A percentile compares a stretch with the other conserved stretches of the same genome.
These are phyloP conservation scores for Zosterops borbonicus DNA, from an alignment of 2,113 vertebrate genomes.

Conservation along the genomic window DNA sequence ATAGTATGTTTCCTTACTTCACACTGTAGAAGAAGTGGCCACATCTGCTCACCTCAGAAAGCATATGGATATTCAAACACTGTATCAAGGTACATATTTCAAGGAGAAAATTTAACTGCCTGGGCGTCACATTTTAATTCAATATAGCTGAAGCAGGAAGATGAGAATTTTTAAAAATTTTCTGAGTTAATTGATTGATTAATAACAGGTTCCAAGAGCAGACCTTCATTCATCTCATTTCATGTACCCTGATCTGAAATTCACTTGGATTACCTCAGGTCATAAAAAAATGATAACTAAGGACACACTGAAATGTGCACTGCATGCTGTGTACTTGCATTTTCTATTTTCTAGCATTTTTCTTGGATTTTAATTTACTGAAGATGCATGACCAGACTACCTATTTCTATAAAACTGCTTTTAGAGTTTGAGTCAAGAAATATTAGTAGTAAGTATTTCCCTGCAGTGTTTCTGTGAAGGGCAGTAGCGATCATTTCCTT, in stretches of 20 bases:
- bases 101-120: constrained; percentile 43
- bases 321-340: background rate
- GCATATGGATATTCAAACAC: constrained; percentile 44
- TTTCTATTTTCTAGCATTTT: constrained; percentile 41
- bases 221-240: constrained; percentile 36
- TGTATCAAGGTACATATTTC: constrained; percentile 30
- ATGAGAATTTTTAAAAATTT: background rate
- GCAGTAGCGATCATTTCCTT: background rate
- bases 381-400: background rate
- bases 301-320: constrained; percentile 8
- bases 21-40: background rate
- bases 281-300: constrained; percentile 10
- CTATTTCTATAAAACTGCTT: background rate
- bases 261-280: constrained; percentile 31
- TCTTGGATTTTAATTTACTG: constrained; percentile 35
- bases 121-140: constrained; percentile 50
- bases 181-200: constrained; percentile 54
- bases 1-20: background rate
- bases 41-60: constrained; percentile 52
- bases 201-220: constrained; percentile 52
- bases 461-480: background rate
- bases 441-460: background rate
- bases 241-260: constrained; percentile 18
- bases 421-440: background rate
- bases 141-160: constrained; percentile 36